Evolutionary conservation across 1,140 invertebrate species (phyloP).

Genomic region (Eurytemora carolleeae): DNA sequence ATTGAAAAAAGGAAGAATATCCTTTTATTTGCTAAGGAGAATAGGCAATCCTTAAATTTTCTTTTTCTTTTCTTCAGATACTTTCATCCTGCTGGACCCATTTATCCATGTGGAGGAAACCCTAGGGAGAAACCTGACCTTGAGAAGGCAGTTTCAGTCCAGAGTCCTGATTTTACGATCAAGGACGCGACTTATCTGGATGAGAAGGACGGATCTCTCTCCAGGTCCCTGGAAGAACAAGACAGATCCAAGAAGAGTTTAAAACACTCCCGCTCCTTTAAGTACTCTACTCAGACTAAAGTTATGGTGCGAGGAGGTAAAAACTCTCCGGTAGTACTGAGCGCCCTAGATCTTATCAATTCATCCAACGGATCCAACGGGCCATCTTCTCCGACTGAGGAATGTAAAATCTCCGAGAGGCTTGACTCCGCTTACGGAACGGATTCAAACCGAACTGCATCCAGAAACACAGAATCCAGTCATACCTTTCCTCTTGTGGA

Average conservation of each 20-base stretch:
- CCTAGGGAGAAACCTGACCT: neutral
- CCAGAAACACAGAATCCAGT: slow-evolving; percentile 1
- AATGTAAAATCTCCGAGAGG: neutral
- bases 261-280: neutral
- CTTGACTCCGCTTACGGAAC: slow-evolving; percentile 14
- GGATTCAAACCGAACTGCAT: slow-evolving; percentile 10
- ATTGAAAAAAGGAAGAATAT: too few species aligned
- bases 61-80: slow-evolving; percentile 10
- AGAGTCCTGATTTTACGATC: slow-evolving; percentile 10
- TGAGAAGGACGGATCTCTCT: neutral
- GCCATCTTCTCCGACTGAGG: neutral
- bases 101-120: slow-evolving; percentile 17
- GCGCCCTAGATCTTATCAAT: neutral
- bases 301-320: neutral
- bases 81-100: slow-evolving; percentile 24
- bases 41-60: too few species aligned
- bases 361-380: neutral
- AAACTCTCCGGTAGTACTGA: neutral
- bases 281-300: neutral
- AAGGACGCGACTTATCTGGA: neutral
- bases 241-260: neutral
- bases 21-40: too few species aligned
- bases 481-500: neutral
- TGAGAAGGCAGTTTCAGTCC: neutral
- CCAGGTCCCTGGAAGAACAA: neutral